Evolutionary conservation across 1,140 invertebrate species (phyloP), one percentile per base, ranked within the genome.

Genomic region (Campoletis sonorensis): DNA sequence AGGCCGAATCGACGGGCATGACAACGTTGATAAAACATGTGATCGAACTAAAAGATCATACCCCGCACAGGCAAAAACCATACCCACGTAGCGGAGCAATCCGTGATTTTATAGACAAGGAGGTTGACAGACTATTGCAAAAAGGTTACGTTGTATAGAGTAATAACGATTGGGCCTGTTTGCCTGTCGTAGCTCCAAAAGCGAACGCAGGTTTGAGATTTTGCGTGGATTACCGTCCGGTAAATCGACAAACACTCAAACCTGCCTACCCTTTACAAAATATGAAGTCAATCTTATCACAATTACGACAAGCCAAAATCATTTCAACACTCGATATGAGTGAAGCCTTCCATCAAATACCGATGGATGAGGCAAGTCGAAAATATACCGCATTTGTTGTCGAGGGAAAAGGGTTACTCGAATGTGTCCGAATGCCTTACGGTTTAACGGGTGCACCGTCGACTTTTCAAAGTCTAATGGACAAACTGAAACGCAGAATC

Each of bases 391-490:
- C 80, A 13, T 78, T 81, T 68, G 73, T 68, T 4, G 90, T 91
- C 10, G 89, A 88, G 18, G 87, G 88, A 49, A 85, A 87, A 67
- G 88, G 88, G 5, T 82, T 91, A 13, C 92, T 86, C 73, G 86
- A 88, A 68, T 93, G 91, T 81, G 84, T 79, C 18, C 85, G 88
- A 15, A 91, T 93, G 90, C 89, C 91, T 0, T 93, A 92, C 85
- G 92, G 92, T 4, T 84, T 93, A 2, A 82, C 77, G n/a, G 92
- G 92, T 81, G 86, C 88, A 4, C 84, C 90, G 26, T 84, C 86
- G 0, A 86, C 79, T 10, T 83, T 83, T 37, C 79, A 81, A 58
- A 54, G 73, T 10, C 67, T 83, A 5, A 78, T 83, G 82, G 82
- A 83, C 72, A 58, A 54, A 7, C 33, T 81, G 11, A 83, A 79